These are phyloP conservation scores for Lerista edwardsae DNA, from an alignment of 2,797 vertebrate genomes.

Conservation along the genomic window DNA sequence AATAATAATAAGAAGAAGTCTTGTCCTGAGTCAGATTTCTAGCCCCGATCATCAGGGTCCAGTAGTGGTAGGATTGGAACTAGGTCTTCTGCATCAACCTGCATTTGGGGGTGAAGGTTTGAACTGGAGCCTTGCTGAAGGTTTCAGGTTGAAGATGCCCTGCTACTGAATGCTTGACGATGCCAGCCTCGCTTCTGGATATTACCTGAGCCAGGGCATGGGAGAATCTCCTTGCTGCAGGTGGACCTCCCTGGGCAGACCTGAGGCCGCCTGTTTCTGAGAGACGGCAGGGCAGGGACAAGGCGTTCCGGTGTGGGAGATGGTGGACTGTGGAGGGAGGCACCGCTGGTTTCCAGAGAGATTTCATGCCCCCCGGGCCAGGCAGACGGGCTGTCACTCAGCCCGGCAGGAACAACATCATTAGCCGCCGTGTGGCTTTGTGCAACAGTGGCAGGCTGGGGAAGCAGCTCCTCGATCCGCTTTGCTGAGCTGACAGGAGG, in stretches of 20 bases:
- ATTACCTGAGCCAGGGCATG: too few relatives aligned
- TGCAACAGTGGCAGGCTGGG: background rate
- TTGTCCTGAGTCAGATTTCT: too few relatives aligned
- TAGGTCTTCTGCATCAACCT: too few relatives aligned
- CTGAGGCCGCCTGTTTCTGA: background rate
- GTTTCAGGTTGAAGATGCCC: too few relatives aligned
- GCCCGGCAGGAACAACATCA: background rate
- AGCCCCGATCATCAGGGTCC: too few relatives aligned
- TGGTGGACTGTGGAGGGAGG: too few relatives aligned
- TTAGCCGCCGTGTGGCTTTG: background rate
- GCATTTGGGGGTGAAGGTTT: too few relatives aligned
- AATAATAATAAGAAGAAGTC: too few relatives aligned
- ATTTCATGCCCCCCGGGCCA: background rate
- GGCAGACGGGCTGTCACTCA: background rate
- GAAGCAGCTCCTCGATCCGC: too few relatives aligned
- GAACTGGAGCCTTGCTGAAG: too few relatives aligned
- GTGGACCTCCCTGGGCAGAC: background rate
- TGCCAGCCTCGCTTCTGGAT: background rate
- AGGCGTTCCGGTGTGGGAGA: background rate
- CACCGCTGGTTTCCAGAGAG: background rate
- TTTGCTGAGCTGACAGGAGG: background rate
- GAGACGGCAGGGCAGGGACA: background rate
- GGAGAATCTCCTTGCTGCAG: background rate
- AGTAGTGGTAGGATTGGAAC: too few relatives aligned
- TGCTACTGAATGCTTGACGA: too few relatives aligned